Base-by-base conservation (phyloP, 2,113 vertebrate species). In the Atractosteus spatula region DNA sequence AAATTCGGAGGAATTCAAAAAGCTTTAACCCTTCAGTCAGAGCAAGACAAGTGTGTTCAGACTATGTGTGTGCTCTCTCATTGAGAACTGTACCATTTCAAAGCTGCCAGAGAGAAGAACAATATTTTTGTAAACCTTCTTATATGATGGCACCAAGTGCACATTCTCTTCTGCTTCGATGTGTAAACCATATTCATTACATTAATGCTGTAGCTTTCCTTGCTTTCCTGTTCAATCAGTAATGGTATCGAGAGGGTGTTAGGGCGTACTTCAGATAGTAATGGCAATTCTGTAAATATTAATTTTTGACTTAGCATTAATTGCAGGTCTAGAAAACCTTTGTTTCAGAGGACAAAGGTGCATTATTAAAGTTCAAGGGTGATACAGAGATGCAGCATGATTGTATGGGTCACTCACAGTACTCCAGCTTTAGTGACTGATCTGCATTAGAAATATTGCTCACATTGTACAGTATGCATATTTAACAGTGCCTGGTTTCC, bases 101-200 rank as follows among this genome's bases (percentile, higher is more conserved):
- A 12, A 66, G 76, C 74, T 83, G 81, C 80, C 84, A 85, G 82
- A 85, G 76, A 82, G 79, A 81, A 76, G 83, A 72, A 79, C 47
- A 51, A 76, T 13, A 4, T 59, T 74, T 42, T 41, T 69, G 57
- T 65, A 74, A 16, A 14, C 72, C 82, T 85, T 85, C 76, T 85
- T 79, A 74, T 77, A 82, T 82, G 82, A 83, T 81, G 81, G 84
- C 80, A 79, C 66, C 56, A 66, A 75, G 76, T 70, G 69, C 69
- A 72, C 55, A 57, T 65, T 73, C 42, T 51, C 12, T 74, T 76
- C 76, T 51, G n/a, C 7, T 59, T 3, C 5, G 57, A 8, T 59
- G n/a, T 59, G 12, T 59, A 11, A 16, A 59, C n/a, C 5, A n/a
- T 59, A 59, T 59, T n/a, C 57, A 59, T 13, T 59, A 29, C 29